Conservation (phyloP, 2,888 invertebrate species). For the Arge pagana region DNA sequence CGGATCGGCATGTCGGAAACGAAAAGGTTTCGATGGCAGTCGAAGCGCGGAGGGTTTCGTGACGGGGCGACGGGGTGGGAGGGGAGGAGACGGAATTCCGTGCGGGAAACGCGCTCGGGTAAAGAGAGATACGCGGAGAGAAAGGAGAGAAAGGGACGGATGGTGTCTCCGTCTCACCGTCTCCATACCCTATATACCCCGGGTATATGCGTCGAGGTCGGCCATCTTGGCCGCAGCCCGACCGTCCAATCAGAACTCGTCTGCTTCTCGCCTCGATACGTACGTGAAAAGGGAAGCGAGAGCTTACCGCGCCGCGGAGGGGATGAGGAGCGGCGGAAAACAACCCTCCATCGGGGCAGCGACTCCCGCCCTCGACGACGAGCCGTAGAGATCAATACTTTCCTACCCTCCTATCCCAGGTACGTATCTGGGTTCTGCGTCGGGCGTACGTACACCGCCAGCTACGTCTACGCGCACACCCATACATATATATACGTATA, state of each 20-base stretch:
- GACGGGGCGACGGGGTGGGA: conserved; percentile 23
- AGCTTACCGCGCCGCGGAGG: conserved; percentile 28
- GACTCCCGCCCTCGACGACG: conserved; percentile 45
- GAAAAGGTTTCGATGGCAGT: background rate
- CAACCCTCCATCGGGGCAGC: conserved; percentile 42
- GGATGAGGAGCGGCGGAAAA: conserved; percentile 32
- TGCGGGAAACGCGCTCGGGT: too few relatives aligned
- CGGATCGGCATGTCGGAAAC: conserved; percentile 4
- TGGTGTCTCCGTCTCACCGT: too few relatives aligned
- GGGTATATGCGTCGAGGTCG: conserved; percentile 43
- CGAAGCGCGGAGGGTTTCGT: conserved; percentile 17
- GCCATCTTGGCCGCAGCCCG: conserved; percentile 48
- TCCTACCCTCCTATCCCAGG: conserved; percentile 31
- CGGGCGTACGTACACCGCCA: too few relatives aligned
- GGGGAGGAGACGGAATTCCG: too few relatives aligned
- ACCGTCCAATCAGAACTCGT: conserved; percentile 43
- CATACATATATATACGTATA: too few relatives aligned
- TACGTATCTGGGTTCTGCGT: too few relatives aligned
- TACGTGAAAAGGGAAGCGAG: conserved; percentile 8
- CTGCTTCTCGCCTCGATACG: conserved; percentile 8
- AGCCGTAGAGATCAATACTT: conserved; percentile 48
- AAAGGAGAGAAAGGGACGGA: conserved; percentile 20
- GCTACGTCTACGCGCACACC: too few relatives aligned
- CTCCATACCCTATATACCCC: too few relatives aligned
- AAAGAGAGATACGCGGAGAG: conserved; percentile 6